phyloP scores from a whole-genome alignment of 2,113 vertebrate genomes.

The Pelecanus crispus region DNA sequence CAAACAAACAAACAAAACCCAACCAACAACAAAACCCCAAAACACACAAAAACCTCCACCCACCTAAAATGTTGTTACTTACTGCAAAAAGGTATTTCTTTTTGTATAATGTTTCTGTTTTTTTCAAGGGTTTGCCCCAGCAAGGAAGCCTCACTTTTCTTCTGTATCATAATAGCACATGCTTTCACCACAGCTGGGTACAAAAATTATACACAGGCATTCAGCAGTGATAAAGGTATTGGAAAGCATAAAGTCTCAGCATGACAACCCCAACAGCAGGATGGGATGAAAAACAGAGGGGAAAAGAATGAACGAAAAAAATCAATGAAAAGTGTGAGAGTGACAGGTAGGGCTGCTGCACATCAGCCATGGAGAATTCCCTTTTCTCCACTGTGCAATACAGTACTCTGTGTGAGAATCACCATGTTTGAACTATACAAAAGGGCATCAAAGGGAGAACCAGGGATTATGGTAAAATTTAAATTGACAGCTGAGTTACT shows the following conservation, averaged over 20 bases:
- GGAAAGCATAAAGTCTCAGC: background rate
- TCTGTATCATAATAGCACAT: background rate
- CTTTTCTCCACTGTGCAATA: background rate
- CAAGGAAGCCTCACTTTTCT: background rate
- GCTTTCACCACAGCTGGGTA: conserved; percentile 13
- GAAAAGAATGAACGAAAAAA: background rate
- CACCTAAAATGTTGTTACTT: background rate
- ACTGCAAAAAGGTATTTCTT: background rate
- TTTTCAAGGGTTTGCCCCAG: background rate
- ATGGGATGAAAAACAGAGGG: background rate
- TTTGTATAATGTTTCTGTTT: background rate
- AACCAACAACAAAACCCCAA: background rate
- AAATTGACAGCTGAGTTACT: background rate
- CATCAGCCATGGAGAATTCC: background rate
- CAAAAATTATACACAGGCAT: background rate
- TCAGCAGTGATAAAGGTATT: background rate
- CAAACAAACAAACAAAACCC: background rate
- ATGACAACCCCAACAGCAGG: background rate
- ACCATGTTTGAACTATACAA: background rate
- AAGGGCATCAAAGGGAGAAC: background rate
- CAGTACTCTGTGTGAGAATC: background rate
- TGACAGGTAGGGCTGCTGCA: background rate
- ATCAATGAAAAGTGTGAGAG: background rate
- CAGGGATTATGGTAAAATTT: background rate
- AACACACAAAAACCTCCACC: rapidly evolving